Evolutionary conservation across 2,888 invertebrate species (phyloP).

Genomic region (Cryptocephalus primarius): DNA sequence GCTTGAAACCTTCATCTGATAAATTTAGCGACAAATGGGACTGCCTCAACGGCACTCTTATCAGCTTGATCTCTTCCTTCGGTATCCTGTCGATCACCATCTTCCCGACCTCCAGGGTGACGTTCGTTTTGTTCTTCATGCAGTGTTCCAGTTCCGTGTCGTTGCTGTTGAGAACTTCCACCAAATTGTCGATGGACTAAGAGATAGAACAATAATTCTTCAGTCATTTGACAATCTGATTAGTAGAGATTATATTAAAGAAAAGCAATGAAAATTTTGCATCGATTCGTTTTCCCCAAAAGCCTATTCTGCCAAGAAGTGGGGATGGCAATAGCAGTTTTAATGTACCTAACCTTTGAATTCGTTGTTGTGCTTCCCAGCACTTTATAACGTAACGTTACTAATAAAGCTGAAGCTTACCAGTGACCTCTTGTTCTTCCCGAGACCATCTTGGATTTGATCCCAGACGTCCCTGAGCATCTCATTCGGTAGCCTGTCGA

Average conservation of each 20-base stretch:
- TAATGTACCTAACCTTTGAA: no score
- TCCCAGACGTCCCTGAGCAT: constrained; percentile 27
- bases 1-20: constrained; percentile 34
- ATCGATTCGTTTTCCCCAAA: no score
- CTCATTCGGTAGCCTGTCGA: constrained; percentile 21
- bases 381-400: no score
- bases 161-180: constrained; percentile 1
- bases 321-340: no score
- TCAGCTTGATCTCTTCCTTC: constrained; percentile 25
- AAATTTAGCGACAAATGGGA: constrained; percentile 25
- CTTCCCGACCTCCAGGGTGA: constrained; percentile 18
- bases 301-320: no score
- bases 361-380: no score
- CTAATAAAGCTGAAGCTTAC: no score
- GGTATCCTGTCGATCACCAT: constrained; percentile 27
- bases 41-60: constrained; percentile 29
- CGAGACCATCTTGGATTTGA: constrained; percentile 18
- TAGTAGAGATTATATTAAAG: no score
- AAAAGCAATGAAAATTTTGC: no score
- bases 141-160: constrained; percentile 4
- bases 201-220: no score
- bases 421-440: no score
- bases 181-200: not conserved
- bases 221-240: no score
- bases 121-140: not conserved